Conservation (phyloP, 2,797 vertebrate species). For the Arrhamphus sclerolepis region DNA sequence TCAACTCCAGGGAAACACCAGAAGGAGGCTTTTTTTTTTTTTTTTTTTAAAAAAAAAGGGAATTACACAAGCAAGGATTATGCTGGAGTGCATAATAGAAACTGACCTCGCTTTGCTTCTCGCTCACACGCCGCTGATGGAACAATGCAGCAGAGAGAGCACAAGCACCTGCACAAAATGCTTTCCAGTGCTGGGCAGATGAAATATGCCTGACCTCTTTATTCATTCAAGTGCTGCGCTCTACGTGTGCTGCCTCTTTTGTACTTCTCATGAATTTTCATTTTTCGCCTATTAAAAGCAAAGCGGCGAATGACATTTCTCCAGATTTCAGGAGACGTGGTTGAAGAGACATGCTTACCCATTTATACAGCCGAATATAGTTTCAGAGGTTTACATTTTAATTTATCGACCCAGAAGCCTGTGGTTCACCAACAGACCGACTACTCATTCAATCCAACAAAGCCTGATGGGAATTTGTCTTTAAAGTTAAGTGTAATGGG, state of each 20-base stretch:
- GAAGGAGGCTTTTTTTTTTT: conserved; percentile 61
- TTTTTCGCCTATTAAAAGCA: too few relatives aligned
- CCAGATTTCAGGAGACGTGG: too few relatives aligned
- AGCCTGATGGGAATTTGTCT: conserved; percentile 25
- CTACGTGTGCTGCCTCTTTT: too few relatives aligned
- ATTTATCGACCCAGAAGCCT: conserved; percentile 42
- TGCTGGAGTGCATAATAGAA: conserved; percentile 67
- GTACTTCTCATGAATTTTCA: too few relatives aligned
- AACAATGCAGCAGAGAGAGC: conserved; percentile 43
- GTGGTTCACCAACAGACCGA: conserved; percentile 29
- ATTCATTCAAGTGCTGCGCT: conserved; percentile 6
- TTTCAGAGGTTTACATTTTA: too few relatives aligned
- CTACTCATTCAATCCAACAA: neutral
- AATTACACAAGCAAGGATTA: conserved; percentile 73
- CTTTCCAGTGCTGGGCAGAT: conserved; percentile 18
- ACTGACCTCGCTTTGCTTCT: conserved; percentile 66
- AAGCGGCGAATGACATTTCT: too few relatives aligned
- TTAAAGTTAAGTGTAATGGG: conserved; percentile 20
- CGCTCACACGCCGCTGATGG: conserved; percentile 43
- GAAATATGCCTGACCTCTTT: conserved; percentile 44
- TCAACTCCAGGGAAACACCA: conserved; percentile 64
- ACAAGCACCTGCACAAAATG: conserved; percentile 47
- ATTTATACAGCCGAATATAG: conserved; percentile 34
- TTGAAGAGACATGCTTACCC: too few relatives aligned
- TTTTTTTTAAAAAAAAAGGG: conserved; percentile 47